Conservation (phyloP, 1,140 invertebrate genomes). For the Campoletis sonorensis region DNA sequence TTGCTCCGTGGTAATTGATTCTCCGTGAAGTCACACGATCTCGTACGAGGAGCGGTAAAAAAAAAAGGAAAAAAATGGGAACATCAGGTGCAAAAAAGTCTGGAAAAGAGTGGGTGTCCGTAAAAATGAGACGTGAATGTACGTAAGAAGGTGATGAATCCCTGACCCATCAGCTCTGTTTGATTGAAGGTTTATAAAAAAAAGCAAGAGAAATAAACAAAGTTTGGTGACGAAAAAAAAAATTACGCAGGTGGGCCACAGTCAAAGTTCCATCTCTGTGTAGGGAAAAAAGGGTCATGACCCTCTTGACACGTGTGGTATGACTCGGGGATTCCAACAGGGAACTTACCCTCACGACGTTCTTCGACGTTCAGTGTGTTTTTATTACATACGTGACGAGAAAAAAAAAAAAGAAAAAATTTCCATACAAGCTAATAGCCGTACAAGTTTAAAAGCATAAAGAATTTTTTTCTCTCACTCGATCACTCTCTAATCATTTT, state of each 20-base stretch:
- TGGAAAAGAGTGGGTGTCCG: slow-evolving; percentile 62
- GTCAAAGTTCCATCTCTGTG: slow-evolving; percentile 50
- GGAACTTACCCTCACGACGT: slow-evolving; percentile 61
- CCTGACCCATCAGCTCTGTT: slow-evolving; percentile 57
- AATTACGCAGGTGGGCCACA: slow-evolving; percentile 55
- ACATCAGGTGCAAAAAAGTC: slow-evolving; percentile 30
- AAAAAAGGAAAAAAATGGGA: neutral
- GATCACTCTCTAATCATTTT: no score
- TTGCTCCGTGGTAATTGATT: slow-evolving; percentile 35
- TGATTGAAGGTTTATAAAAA: slow-evolving; percentile 64
- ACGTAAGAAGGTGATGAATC: slow-evolving; percentile 45
- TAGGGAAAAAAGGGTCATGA: slow-evolving; percentile 53
- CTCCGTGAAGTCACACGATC: neutral
- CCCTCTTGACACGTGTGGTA: slow-evolving; percentile 68
- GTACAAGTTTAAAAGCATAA: no score
- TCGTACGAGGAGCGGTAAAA: neutral
- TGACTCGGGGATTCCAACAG: slow-evolving; percentile 65
- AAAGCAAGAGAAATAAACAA: slow-evolving; percentile 53
- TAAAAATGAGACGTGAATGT: slow-evolving; percentile 59
- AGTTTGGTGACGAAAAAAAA: slow-evolving; percentile 53
- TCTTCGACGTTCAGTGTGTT: neutral
- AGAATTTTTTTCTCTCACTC: no score
- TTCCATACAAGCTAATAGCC: slow-evolving; percentile 42
- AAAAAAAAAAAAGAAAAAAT: slow-evolving; percentile 45
- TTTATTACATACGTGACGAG: slow-evolving; percentile 27